These are phyloP conservation scores for Pomacea canaliculata DNA, from an alignment of 2,888 invertebrate species.

Conservation along the genomic window DNA sequence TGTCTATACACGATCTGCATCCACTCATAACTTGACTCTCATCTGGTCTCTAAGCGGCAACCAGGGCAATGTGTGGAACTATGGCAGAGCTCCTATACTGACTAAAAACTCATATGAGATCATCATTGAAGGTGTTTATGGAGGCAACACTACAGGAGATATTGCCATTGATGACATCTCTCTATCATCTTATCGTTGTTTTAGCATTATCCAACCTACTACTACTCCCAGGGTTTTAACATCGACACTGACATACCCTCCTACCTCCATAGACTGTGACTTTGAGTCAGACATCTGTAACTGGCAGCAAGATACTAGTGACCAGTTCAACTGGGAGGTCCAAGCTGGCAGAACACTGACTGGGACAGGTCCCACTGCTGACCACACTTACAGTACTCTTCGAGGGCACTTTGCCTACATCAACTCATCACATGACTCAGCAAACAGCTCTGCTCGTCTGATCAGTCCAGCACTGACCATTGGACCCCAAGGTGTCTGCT, in stretches of 20 bases:
- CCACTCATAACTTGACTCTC: slow-evolving; percentile 14
- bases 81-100: slow-evolving; percentile 26
- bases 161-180: slow-evolving; percentile 65
- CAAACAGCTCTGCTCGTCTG: slow-evolving; percentile 53
- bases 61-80: slow-evolving; percentile 58
- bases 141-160: slow-evolving; percentile 56
- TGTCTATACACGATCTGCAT: slow-evolving; percentile 50
- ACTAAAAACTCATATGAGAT: slow-evolving; percentile 33
- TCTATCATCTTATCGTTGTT: slow-evolving; percentile 39
- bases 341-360: slow-evolving; percentile 46
- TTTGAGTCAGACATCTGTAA: slow-evolving; percentile 60
- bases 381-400: slow-evolving; percentile 60
- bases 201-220: slow-evolving; percentile 31
- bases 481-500: slow-evolving; percentile 49
- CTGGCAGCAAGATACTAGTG: slow-evolving; percentile 59
- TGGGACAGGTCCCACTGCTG: slow-evolving; percentile 59
- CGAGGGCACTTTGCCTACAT: slow-evolving; percentile 57
- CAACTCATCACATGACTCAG: slow-evolving; percentile 40
- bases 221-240: slow-evolving; percentile 36
- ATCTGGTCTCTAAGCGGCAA: slow-evolving; percentile 47
- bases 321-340: slow-evolving; percentile 60
- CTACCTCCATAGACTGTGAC: slow-evolving; percentile 52
- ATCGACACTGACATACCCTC: slow-evolving; percentile 47
- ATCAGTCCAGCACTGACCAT: slow-evolving; percentile 42
- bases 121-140: slow-evolving; percentile 62